These are phyloP conservation scores for Trochalopteron elliotii DNA, from an alignment of 2,113 vertebrate genomes.

Conservation along the genomic window DNA sequence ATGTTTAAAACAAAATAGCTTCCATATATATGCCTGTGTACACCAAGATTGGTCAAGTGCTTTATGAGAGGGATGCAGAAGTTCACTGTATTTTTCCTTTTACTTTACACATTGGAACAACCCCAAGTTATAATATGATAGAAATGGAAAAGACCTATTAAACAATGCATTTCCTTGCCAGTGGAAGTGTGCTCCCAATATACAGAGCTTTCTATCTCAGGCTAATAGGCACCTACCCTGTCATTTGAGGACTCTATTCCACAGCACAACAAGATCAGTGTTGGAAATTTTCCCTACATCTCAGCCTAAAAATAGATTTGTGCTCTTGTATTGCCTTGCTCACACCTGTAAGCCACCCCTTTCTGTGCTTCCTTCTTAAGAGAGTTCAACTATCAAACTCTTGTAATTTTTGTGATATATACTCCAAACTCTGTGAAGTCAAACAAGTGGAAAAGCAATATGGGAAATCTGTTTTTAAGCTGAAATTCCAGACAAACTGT, in stretches of 20 bases:
- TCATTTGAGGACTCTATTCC: slow-evolving; percentile 63
- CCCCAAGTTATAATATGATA: neutral
- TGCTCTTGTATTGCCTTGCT: slow-evolving; percentile 56
- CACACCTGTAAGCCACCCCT: slow-evolving; percentile 48
- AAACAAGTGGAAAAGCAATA: slow-evolving; percentile 28
- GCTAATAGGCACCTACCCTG: slow-evolving; percentile 57
- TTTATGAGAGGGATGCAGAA: neutral
- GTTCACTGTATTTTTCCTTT: slow-evolving; percentile 7
- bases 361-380: slow-evolving; percentile 28
- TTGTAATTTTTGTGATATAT: neutral
- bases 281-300: slow-evolving; percentile 63
- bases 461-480: slow-evolving; percentile 16
- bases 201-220: slow-evolving; percentile 61
- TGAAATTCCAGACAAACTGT: neutral
- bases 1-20: slow-evolving; percentile 31
- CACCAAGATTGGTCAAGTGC: neutral
- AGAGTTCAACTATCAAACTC: neutral
- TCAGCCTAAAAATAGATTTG: slow-evolving; percentile 59
- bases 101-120: neutral
- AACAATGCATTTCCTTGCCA: slow-evolving; percentile 15
- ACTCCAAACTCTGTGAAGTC: slow-evolving; percentile 9
- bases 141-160: slow-evolving; percentile 37
- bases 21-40: neutral
- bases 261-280: slow-evolving; percentile 62
- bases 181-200: neutral